Conservation (phyloP, 2,888 invertebrate species). For the Coremacera marginata region DNA sequence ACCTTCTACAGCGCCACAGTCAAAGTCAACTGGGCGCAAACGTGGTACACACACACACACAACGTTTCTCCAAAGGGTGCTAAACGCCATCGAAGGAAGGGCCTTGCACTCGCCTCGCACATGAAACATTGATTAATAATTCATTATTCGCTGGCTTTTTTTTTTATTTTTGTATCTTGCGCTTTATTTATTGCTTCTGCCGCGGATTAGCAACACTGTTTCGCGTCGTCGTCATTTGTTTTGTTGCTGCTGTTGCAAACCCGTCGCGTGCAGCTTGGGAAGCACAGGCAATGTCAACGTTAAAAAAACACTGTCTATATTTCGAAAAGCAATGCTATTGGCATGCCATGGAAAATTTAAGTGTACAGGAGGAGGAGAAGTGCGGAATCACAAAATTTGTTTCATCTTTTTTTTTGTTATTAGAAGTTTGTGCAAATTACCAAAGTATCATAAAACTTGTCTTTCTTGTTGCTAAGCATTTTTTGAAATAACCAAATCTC, state of each 20-base stretch:
- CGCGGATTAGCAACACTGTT: background rate
- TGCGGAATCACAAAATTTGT: too few relatives aligned
- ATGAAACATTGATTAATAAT: conserved; percentile 19
- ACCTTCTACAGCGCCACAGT: background rate
- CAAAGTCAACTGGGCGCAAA: background rate
- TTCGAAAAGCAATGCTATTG: too few relatives aligned
- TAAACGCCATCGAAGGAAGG: background rate
- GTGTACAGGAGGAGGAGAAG: too few relatives aligned
- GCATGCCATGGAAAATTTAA: too few relatives aligned
- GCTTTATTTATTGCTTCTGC: background rate
- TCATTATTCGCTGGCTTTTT: background rate
- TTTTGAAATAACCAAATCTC: too few relatives aligned
- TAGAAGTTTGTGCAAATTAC: too few relatives aligned
- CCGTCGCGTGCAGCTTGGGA: background rate
- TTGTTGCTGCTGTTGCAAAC: background rate
- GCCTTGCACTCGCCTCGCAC: conserved; percentile 16
- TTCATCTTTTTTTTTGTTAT: too few relatives aligned
- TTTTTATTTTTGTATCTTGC: background rate
- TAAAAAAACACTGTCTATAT: too few relatives aligned
- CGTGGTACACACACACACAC: background rate
- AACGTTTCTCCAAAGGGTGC: background rate
- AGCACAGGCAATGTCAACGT: background rate
- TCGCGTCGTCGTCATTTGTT: conserved; percentile 9
- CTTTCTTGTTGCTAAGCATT: too few relatives aligned
- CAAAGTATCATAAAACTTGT: too few relatives aligned